Evolutionary conservation across 2,888 invertebrate species (phyloP), one percentile per base, ranked within the genome.

Genomic region (Phaonia tiefii): DNA sequence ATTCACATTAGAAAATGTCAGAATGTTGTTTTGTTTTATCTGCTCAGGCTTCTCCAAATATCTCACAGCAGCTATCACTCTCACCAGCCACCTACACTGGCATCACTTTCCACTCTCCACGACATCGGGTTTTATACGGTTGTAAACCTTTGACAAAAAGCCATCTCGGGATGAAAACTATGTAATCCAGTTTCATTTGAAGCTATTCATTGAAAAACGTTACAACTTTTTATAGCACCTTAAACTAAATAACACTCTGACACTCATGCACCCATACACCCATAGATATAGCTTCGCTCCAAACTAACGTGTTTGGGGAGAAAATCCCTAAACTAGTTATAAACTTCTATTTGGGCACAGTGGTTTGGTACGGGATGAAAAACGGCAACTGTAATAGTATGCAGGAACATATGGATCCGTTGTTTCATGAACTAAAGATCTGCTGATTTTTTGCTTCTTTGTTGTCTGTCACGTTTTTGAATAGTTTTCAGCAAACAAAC

Each of bases 161-260:
- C 22, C 54, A 25, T 49, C 13, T 49, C 13, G 39, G 15, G 60
- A 58, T 49, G 17, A 25, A 37, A 69, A 67, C 51, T 54, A 31
- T 31, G 31, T 31, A 70, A 75, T 75, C 69, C 69, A 75, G 39
- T 75, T 75, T 63, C 69, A 42, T 69, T 75, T 75, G 39, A 60
- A 60, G 37, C 60, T 42, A 75, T 49, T 70, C 49, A 67, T 42
- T 73, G 67, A 44, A 73, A 63, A 44, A 20, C 58, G 56, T 44
- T 39, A 60, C 51, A 37, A 44, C 25, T 54, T 67, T 72, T 44
- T 73, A 17, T 13, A 69, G 31, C 63, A 63, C 25, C 60, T 72
- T 65, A 26, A 67, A 73, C 42, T 25, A 26, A 72, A 56, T 15
- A 54, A 54, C 25, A 54, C 54, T 54, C 51, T 10, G 11, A 1